These are phyloP conservation scores for Drosophila elegans DNA, from an alignment of 1,140 invertebrate genomes.

Conservation along the genomic window DNA sequence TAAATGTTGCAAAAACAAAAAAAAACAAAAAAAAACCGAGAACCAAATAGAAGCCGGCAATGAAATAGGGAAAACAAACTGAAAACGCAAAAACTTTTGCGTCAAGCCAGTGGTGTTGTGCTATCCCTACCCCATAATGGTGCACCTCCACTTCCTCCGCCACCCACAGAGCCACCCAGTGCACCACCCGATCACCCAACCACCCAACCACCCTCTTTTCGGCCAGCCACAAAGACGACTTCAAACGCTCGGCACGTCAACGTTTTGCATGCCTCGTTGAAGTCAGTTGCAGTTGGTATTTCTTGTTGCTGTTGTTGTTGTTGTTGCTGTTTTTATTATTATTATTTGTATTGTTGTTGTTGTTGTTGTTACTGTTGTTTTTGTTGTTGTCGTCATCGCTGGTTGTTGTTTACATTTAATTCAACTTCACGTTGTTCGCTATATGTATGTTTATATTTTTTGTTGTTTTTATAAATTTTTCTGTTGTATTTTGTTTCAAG, in stretches of 20 bases:
- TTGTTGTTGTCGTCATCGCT: conserved; percentile 38
- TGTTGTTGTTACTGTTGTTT: conserved; percentile 15
- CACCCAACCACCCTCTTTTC: not conserved
- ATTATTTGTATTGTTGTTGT: conserved; percentile 3
- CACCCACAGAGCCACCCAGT: conserved; percentile 3
- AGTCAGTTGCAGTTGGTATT: conserved; percentile 57
- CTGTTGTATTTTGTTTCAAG: conserved; percentile 73
- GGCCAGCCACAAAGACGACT: conserved; percentile 73
- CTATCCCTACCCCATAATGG: not conserved
- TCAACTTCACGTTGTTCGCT: conserved; percentile 49
- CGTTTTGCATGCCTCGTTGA: conserved; percentile 82
- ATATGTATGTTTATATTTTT: conserved; percentile 20
- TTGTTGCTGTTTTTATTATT: conserved; percentile 1
- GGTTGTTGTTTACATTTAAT: conserved; percentile 57
- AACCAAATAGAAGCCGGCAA: conserved; percentile 5
- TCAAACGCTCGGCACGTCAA: conserved; percentile 76
- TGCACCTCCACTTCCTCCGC: not conserved
- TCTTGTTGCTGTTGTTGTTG: conserved; percentile 36
- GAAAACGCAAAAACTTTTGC: conserved; percentile 73
- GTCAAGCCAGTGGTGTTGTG: conserved; percentile 6
- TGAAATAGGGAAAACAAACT: conserved; percentile 42
- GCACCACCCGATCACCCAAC: not conserved
- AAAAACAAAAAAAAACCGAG: not conserved
- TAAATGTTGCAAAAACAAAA: conserved; percentile 45
- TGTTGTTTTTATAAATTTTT: conserved; percentile 31